Evolutionary conservation across 2,797 vertebrate genomes (phyloP), one percentile per base, ranked within the genome.

Genomic region (Aratinga solstitialis): DNA sequence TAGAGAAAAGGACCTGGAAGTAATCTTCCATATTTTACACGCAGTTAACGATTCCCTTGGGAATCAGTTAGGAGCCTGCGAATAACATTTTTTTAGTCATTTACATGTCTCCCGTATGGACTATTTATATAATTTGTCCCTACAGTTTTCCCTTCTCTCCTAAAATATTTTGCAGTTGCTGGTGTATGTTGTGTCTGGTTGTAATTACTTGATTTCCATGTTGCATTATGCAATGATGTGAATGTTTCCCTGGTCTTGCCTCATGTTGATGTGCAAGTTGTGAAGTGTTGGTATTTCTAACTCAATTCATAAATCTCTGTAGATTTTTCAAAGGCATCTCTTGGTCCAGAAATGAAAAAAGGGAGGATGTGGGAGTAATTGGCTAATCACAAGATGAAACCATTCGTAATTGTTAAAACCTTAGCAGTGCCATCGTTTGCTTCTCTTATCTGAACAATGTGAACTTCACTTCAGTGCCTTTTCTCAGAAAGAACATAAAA

Each of bases 381-480:
- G 80, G 83, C 82, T 94, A 94, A 95, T 92, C 89, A 93, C 81
- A 95, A 94, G 97, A 95, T 80, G 87, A 97, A 96, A 93, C 83
- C 88, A 96, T 97, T 97, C 94, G 59, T 93, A 89, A 96, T 94
- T 97, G 90, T 97, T 94, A 92, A 94, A 95, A 89, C 48, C 84
- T 96, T 84, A 87, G 23, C 18, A 95, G 92, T 90, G 90, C 88
- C 84, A 86, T 83, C 79, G 59, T 94, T 96, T 89, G 89, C 88
- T 96, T 95, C 95, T 93, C 89, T 96, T 97, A 96, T 96, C 96
- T 96, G 82, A 91, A 94, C 90, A 91, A 84, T 81, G 79, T 66
- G 62, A 95, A 89, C 78, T 90, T 96, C 92, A 84, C 83, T 89
- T 66, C 61, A 82, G 66, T 67, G 83, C 29, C 73, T 94, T 89